phyloP scores from a whole-genome alignment of 2,797 vertebrate species.

The Chaetodon trifasciatus region DNA sequence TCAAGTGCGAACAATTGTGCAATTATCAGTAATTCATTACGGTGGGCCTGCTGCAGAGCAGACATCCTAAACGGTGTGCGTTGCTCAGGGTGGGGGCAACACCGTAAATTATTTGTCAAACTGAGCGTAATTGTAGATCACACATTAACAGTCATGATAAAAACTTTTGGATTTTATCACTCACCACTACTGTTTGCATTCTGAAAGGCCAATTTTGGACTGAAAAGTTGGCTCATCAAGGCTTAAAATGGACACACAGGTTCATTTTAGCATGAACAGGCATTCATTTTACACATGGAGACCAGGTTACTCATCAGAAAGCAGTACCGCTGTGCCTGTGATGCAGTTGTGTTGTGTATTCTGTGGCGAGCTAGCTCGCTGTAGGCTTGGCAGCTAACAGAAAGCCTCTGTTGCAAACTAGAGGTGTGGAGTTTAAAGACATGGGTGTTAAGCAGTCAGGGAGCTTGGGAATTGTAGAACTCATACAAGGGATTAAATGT shows the following conservation, averaged over 20 bases:
- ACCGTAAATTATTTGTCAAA: not conserved
- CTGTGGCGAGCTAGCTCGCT: not conserved
- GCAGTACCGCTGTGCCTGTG: not conserved
- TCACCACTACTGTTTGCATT: not conserved
- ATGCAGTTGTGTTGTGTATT: not conserved
- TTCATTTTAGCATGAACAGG: not conserved
- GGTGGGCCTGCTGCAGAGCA: constrained; percentile 16
- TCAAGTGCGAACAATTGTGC: constrained; percentile 42
- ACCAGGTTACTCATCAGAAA: not conserved
- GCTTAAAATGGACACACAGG: not conserved
- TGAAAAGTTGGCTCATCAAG: not conserved
- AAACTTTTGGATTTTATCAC: not conserved
- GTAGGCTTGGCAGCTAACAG: constrained; percentile 8
- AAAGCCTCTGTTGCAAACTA: not conserved
- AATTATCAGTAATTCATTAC: constrained; percentile 37
- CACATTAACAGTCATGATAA: not conserved
- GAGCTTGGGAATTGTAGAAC: constrained; percentile 10
- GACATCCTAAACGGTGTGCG: constrained; percentile 8
- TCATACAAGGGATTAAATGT: constrained; percentile 8
- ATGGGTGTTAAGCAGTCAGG: not conserved
- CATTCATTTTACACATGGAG: not conserved
- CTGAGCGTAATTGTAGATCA: not conserved
- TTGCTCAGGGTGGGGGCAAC: not conserved
- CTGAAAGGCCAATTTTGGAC: not conserved
- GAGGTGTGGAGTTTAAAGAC: not conserved